Conservation (phyloP, 2,797 vertebrate species). For the Eupleurogrammus muticus region DNA sequence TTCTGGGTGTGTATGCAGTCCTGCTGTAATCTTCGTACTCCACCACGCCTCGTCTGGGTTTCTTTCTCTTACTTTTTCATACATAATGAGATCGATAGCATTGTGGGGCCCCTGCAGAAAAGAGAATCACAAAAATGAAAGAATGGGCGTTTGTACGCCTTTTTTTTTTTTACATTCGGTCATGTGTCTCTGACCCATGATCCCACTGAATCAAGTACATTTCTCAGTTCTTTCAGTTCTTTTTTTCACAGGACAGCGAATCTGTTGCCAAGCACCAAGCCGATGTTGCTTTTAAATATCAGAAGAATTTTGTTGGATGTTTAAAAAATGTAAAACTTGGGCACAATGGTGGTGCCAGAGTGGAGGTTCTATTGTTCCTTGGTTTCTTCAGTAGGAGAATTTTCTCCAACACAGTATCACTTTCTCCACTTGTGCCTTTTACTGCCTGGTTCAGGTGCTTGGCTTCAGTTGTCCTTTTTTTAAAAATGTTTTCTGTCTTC, state of each 20-base stretch:
- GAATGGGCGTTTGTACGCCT: slow-evolving; percentile 7
- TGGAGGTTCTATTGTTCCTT: not conserved
- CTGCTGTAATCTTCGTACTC: slow-evolving; percentile 57
- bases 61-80: slow-evolving; percentile 58
- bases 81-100: slow-evolving; percentile 69
- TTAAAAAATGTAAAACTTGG: not conserved
- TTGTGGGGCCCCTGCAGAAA: slow-evolving; percentile 40
- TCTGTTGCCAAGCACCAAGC: no score
- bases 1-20: slow-evolving; percentile 54
- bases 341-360: not conserved
- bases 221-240: not conserved
- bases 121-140: slow-evolving; percentile 47
- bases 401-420: no score
- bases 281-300: no score
- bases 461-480: no score
- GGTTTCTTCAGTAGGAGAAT: not conserved
- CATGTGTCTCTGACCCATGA: not conserved
- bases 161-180: not conserved
- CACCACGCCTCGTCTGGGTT: slow-evolving; percentile 49
- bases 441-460: no score
- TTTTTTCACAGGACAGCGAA: no score
- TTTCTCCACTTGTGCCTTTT: no score
- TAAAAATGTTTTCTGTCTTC: no score
- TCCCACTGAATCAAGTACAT: not conserved
- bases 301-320: not conserved